Evolutionary conservation across 1,140 invertebrate species (phyloP).

Genomic region (Lucilia cuprina): DNA sequence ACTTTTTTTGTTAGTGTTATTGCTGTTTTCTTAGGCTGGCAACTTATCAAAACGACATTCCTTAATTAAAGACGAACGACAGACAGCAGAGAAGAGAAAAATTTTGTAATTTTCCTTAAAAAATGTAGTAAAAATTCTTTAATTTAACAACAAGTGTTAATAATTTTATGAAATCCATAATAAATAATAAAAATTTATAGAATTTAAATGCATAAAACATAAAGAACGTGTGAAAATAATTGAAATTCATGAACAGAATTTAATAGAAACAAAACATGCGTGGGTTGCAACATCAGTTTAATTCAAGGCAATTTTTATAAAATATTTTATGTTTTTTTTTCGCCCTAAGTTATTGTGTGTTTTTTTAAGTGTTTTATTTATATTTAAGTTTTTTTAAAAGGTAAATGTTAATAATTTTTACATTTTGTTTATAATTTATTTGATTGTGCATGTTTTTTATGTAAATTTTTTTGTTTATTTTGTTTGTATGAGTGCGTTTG

Average conservation of each 20-base stretch:
- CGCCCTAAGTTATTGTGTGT: background rate
- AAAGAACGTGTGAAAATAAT: background rate
- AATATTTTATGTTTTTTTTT: background rate
- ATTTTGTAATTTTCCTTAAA: background rate
- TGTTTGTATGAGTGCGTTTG: background rate
- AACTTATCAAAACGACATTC: background rate
- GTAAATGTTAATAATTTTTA: background rate
- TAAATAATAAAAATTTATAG: background rate
- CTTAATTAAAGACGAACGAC: background rate
- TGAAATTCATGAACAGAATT: background rate
- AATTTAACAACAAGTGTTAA: background rate
- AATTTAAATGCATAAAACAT: background rate
- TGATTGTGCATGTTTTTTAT: too few species aligned
- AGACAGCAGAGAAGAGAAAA: background rate
- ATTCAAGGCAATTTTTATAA: conserved; percentile 10
- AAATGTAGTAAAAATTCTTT: background rate
- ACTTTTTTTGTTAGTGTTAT: background rate
- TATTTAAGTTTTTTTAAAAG: background rate
- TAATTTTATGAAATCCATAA: background rate
- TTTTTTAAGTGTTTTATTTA: background rate
- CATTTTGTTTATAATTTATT: background rate
- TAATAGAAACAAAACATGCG: conserved; percentile 3
- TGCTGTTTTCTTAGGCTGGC: background rate
- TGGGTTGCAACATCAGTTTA: conserved; percentile 17
- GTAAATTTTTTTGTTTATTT: too few species aligned